A percentile compares a stretch with the other conserved stretches of the same genome.
Evolutionary conservation across 2,797 vertebrate species (phyloP).

Genomic region (Etheostoma perlongum): DNA sequence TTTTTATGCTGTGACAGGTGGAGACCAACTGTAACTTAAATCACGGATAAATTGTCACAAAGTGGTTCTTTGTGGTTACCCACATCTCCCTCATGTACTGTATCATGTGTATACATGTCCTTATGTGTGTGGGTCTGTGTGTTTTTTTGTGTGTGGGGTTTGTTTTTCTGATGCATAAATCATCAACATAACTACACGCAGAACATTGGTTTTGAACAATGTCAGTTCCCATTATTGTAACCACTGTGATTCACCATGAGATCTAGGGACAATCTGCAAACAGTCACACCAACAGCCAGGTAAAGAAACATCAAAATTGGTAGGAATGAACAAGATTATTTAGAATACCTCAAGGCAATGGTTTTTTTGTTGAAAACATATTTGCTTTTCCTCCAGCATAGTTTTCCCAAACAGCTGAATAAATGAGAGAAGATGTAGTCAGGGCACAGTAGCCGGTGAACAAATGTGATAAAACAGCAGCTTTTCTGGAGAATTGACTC

Average conservation of each 20-base stretch:
- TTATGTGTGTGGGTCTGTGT: slow-evolving; percentile 1
- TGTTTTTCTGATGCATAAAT: slow-evolving; percentile 48
- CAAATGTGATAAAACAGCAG: not conserved
- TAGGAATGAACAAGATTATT: slow-evolving; percentile 52
- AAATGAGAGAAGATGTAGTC: too few species aligned
- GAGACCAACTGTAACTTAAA: slow-evolving; percentile 53
- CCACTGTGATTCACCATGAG: slow-evolving; percentile 36
- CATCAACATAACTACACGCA: slow-evolving; percentile 62
- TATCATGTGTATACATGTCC: slow-evolving; percentile 26
- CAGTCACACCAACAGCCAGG: slow-evolving; percentile 32
- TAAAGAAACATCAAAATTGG: slow-evolving; percentile 67
- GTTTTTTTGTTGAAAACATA: slow-evolving; percentile 41
- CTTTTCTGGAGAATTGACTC: not conserved
- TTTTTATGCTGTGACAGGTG: slow-evolving; percentile 63
- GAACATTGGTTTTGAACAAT: slow-evolving; percentile 47
- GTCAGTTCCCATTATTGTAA: slow-evolving; percentile 46
- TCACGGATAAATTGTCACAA: slow-evolving; percentile 62
- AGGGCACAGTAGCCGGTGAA: not conserved
- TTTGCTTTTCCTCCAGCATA: slow-evolving; percentile 29
- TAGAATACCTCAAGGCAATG: slow-evolving; percentile 40
- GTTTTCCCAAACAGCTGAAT: not conserved
- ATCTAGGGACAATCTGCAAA: slow-evolving; percentile 32
- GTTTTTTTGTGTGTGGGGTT: slow-evolving; percentile 8
- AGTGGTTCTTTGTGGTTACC: slow-evolving; percentile 43
- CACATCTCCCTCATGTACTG: slow-evolving; percentile 50